These are phyloP conservation scores for Dysmachus trigonus DNA, from an alignment of 2,888 invertebrate genomes.

Conservation along the genomic window DNA sequence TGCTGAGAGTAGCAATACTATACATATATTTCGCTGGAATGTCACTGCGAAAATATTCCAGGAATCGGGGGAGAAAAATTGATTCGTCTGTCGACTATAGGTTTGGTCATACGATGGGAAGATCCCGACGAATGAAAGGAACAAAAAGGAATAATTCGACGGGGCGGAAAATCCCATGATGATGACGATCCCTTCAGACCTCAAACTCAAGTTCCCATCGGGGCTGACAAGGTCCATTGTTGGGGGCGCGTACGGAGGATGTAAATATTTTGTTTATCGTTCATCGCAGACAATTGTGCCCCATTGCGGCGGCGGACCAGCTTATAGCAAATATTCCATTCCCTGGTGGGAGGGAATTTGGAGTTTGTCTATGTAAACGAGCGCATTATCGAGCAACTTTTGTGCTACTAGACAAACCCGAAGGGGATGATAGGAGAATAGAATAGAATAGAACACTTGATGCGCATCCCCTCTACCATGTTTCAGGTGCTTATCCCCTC, in stretches of 20 bases:
- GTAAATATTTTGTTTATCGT: constrained; percentile 37
- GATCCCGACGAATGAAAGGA: neutral
- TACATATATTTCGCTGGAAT: neutral
- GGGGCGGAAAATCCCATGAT: neutral
- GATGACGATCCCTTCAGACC: neutral
- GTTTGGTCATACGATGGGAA: neutral
- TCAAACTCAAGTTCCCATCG: neutral
- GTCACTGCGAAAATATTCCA: neutral
- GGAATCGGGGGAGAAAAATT: neutral
- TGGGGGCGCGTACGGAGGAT: neutral
- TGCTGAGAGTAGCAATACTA: neutral
- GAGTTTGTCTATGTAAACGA: neutral
- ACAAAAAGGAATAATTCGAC: neutral
- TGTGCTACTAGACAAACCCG: neutral
- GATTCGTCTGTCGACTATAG: neutral
- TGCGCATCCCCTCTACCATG: neutral
- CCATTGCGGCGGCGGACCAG: neutral
- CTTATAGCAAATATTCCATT: neutral
- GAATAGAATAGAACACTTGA: neutral
- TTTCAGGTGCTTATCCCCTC: neutral
- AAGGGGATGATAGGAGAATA: too few species aligned
- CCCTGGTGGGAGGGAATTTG: neutral
- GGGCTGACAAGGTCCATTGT: neutral
- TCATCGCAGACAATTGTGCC: neutral
- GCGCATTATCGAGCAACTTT: neutral